Conservation (phyloP, 2,888 invertebrate genomes). For the Venustoraphidia nigricollis region DNA sequence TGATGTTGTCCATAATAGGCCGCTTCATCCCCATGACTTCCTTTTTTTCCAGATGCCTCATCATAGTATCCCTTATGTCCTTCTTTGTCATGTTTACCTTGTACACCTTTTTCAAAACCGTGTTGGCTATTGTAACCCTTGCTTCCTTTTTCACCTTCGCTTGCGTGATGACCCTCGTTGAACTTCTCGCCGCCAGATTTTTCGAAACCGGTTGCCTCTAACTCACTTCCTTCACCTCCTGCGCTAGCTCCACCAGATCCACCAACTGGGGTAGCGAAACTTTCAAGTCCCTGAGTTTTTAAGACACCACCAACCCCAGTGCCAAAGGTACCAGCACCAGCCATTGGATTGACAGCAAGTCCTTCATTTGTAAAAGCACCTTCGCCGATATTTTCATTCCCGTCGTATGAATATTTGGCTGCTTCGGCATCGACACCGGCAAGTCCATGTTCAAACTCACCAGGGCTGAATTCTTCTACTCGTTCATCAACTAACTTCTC, state of each 20-base stretch:
- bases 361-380: not conserved
- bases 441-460: slow-evolving; percentile 20
- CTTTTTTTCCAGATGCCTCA: slow-evolving; percentile 36
- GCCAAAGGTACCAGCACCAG: slow-evolving; percentile 18
- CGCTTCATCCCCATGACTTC: slow-evolving; percentile 35
- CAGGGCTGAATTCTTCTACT: slow-evolving; percentile 19
- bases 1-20: slow-evolving; percentile 39
- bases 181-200: slow-evolving; percentile 33
- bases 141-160: slow-evolving; percentile 37
- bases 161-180: slow-evolving; percentile 31
- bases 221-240: slow-evolving; percentile 6
- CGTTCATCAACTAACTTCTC: slow-evolving; percentile 20
- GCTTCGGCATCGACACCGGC: slow-evolving; percentile 2
- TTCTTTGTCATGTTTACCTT: slow-evolving; percentile 37
- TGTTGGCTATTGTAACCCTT: slow-evolving; percentile 37
- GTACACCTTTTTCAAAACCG: slow-evolving; percentile 37
- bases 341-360: not conserved
- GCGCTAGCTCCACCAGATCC: slow-evolving; percentile 4
- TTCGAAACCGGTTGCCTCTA: slow-evolving; percentile 7
- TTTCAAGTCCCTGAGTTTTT: slow-evolving; percentile 4
- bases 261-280: not conserved
- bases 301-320: slow-evolving; percentile 9
- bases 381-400: not conserved
- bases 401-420: slow-evolving; percentile 1
- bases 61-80: slow-evolving; percentile 35